Percentiles rank a stretch among this genome's conserved stretches.
phyloP scores from a whole-genome alignment of 2,888 invertebrate species.

The Rhagonycha lutea region DNA sequence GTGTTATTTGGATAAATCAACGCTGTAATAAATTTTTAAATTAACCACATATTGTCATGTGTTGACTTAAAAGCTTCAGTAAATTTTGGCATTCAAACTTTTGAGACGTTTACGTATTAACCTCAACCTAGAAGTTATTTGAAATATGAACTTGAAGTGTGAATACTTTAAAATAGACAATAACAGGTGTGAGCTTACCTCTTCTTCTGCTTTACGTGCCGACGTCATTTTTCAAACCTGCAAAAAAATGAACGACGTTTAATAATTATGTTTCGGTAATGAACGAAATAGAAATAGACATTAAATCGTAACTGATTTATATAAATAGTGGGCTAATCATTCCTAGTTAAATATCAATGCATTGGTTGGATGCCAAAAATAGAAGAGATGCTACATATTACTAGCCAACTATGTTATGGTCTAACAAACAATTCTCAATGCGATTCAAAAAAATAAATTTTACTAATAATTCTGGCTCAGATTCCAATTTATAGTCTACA shows the following conservation, averaged over 20 bases:
- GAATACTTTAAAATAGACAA: slow-evolving; percentile 2
- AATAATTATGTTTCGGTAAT: slow-evolving; percentile 10
- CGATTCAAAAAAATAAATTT: neutral
- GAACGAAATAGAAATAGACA: slow-evolving; percentile 23
- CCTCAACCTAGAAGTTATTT: slow-evolving; percentile 12
- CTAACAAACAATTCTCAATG: slow-evolving; percentile 6
- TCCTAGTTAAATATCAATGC: slow-evolving; percentile 53
- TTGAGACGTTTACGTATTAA: neutral
- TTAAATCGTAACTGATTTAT: slow-evolving; percentile 51
- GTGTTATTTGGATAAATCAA: neutral
- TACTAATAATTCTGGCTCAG: neutral
- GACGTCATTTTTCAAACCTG: slow-evolving; percentile 12
- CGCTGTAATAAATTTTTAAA: neutral
- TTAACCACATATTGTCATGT: neutral
- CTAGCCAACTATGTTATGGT: slow-evolving; percentile 7
- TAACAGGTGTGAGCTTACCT: slow-evolving; percentile 18
- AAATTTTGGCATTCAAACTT: neutral
- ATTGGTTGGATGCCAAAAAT: slow-evolving; percentile 52
- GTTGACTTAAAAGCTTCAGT: neutral
- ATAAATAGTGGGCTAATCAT: slow-evolving; percentile 57
- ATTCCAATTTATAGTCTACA: neutral
- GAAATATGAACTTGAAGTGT: slow-evolving; percentile 14
- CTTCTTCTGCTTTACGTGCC: slow-evolving; percentile 1
- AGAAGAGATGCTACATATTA: slow-evolving; percentile 14
- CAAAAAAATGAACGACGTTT: neutral